Evolutionary conservation across 1,140 invertebrate genomes (phyloP).

Genomic region (Sarcophaga peregrina): DNA sequence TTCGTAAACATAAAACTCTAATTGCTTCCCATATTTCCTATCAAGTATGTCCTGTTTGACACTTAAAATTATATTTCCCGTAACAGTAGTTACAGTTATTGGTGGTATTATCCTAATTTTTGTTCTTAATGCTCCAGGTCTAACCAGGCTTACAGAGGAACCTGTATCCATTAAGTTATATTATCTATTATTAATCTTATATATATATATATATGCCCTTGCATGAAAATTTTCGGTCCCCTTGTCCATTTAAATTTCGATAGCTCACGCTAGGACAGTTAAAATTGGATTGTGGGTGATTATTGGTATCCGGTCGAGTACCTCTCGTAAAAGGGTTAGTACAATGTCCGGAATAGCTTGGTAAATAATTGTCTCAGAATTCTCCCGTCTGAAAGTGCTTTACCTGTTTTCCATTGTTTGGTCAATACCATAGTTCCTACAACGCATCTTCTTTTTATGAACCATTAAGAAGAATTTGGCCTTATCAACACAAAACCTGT

Average conservation of each 20-base stretch:
- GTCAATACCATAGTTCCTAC: too few relatives aligned
- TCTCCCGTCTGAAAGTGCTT: too few relatives aligned
- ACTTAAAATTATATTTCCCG: background rate
- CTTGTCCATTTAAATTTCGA: background rate
- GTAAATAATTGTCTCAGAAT: too few relatives aligned
- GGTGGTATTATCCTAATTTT: background rate
- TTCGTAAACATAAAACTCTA: conserved; percentile 24
- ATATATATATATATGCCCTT: background rate
- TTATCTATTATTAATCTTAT: too few relatives aligned
- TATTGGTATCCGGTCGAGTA: background rate
- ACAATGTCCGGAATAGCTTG: background rate
- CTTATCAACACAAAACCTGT: too few relatives aligned
- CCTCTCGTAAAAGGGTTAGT: background rate
- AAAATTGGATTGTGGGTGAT: conserved; percentile 6
- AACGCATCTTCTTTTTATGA: too few relatives aligned
- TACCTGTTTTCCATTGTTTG: too few relatives aligned
- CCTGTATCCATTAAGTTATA: too few relatives aligned
- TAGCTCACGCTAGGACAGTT: background rate
- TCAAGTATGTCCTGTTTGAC: too few relatives aligned
- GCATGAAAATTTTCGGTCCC: conserved; percentile 7
- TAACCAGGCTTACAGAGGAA: background rate
- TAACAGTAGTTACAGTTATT: background rate
- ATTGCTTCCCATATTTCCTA: background rate
- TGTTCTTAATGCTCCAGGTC: background rate
- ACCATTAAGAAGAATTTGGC: too few relatives aligned